phyloP scores from a whole-genome alignment of 2,113 vertebrate genomes.

The Bujurquina vittata region DNA sequence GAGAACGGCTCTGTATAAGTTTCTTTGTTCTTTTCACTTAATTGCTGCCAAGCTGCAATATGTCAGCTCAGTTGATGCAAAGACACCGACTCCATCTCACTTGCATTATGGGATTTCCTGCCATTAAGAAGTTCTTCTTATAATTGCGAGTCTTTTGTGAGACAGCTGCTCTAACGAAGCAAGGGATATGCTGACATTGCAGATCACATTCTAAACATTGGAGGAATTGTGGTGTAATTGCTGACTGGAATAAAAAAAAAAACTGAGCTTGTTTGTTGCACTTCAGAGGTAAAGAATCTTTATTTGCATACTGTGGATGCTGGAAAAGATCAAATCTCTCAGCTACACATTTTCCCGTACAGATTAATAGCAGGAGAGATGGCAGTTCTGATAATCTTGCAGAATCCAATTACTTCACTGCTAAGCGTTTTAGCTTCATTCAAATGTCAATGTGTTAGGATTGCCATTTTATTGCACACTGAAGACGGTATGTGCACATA shows the following conservation, averaged over 20 bases:
- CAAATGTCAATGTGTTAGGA: not conserved
- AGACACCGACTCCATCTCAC: conserved; percentile 31
- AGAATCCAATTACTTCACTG: conserved; percentile 39
- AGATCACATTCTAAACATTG: conserved; percentile 47
- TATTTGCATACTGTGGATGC: conserved; percentile 28
- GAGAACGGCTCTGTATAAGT: conserved; percentile 56
- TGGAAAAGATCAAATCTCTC: conserved; percentile 34
- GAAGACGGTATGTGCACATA: not conserved
- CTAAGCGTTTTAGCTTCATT: not conserved
- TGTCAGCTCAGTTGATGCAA: conserved; percentile 43
- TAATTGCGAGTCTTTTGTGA: conserved; percentile 60
- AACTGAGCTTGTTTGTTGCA: conserved; percentile 16
- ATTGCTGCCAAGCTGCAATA: conserved; percentile 56
- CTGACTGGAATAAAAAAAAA: conserved; percentile 31
- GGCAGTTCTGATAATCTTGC: conserved; percentile 45
- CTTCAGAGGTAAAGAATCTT: conserved; percentile 25
- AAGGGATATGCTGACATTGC: conserved; percentile 30
- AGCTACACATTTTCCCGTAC: conserved; percentile 52
- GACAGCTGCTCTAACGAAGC: conserved; percentile 57
- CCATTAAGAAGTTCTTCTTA: conserved; percentile 45
- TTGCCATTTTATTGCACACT: not conserved
- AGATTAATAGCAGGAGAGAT: conserved; percentile 47
- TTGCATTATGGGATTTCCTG: conserved; percentile 36
- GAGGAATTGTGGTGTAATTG: conserved; percentile 50
- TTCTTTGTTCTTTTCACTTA: conserved; percentile 66